A percentile compares a stretch with the other conserved stretches of the same genome.
These are phyloP conservation scores for Seriola rivoliana DNA, from an alignment of 2,113 vertebrate species.

Conservation along the genomic window DNA sequence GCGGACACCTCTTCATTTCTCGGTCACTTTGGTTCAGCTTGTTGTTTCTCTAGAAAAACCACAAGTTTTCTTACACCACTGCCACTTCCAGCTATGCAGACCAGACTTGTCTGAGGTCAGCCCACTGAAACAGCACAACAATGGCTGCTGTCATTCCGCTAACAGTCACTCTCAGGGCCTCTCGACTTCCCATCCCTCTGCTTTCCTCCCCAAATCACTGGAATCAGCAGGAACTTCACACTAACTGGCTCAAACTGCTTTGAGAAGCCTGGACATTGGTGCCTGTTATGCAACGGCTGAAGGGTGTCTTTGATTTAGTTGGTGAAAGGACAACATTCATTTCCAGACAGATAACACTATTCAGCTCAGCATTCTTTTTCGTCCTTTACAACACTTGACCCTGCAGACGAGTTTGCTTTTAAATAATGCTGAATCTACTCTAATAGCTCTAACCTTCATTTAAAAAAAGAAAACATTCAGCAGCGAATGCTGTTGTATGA, in stretches of 20 bases:
- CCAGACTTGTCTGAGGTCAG: constrained; percentile 48
- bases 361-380: constrained; percentile 50
- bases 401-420: neutral
- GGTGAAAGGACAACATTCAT: constrained; percentile 72
- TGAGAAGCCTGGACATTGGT: constrained; percentile 40
- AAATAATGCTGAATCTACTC: neutral
- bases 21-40: constrained; percentile 27
- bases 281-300: constrained; percentile 57
- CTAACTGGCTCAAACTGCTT: constrained; percentile 60
- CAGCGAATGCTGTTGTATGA: neutral
- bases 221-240: constrained; percentile 63
- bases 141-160: constrained; percentile 67
- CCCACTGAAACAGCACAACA: constrained; percentile 69
- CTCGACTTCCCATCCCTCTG: constrained; percentile 49
- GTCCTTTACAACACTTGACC: constrained; percentile 10
- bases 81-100: constrained; percentile 51
- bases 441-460: neutral
- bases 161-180: constrained; percentile 48
- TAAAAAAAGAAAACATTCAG: neutral
- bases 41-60: constrained; percentile 53
- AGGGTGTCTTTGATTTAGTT: constrained; percentile 69
- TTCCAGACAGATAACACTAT: constrained; percentile 53
- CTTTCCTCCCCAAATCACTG: constrained; percentile 61
- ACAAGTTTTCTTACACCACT: constrained; percentile 55
- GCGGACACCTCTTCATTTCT: constrained; percentile 16